phyloP scores from a whole-genome alignment of 2,797 vertebrate species.

The Staurois parvus region DNA sequence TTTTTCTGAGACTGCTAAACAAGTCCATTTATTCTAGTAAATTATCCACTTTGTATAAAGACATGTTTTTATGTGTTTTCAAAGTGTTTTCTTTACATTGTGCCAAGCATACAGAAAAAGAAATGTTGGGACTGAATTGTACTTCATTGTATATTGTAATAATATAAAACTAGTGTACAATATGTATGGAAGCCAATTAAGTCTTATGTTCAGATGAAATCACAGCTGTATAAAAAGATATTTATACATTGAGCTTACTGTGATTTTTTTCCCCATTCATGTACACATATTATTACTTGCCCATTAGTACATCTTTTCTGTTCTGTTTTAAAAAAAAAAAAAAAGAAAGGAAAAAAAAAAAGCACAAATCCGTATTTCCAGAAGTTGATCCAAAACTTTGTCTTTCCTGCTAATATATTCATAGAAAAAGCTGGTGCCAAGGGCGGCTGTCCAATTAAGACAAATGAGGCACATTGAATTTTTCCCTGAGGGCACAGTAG shows the following conservation, averaged over 20 bases:
- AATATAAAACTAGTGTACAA: not conserved
- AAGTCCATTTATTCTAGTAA: not conserved
- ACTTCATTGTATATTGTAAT: not conserved
- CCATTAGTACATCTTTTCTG: constrained; percentile 33
- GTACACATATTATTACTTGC: constrained; percentile 8
- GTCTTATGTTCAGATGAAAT: not conserved
- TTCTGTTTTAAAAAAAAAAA: constrained; percentile 25
- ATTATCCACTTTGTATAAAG: not conserved
- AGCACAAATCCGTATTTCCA: constrained; percentile 58
- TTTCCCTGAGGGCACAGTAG: constrained; percentile 81
- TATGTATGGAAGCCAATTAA: not conserved
- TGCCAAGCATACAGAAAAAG: not conserved
- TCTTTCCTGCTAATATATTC: constrained; percentile 82
- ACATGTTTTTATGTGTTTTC: not conserved
- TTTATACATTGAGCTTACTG: not conserved
- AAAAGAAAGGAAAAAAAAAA: constrained; percentile 57
- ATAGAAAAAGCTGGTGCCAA: constrained; percentile 82
- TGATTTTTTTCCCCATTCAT: not conserved
- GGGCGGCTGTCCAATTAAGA: constrained; percentile 85
- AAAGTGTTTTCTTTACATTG: not conserved
- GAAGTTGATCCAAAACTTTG: constrained; percentile 72
- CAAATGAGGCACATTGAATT: constrained; percentile 85
- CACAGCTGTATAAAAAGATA: no score
- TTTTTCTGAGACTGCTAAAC: not conserved
- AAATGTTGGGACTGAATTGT: not conserved